Base-by-base conservation (phyloP, 2,797 vertebrate species). In the Heteromormyrus szaboi region DNA sequence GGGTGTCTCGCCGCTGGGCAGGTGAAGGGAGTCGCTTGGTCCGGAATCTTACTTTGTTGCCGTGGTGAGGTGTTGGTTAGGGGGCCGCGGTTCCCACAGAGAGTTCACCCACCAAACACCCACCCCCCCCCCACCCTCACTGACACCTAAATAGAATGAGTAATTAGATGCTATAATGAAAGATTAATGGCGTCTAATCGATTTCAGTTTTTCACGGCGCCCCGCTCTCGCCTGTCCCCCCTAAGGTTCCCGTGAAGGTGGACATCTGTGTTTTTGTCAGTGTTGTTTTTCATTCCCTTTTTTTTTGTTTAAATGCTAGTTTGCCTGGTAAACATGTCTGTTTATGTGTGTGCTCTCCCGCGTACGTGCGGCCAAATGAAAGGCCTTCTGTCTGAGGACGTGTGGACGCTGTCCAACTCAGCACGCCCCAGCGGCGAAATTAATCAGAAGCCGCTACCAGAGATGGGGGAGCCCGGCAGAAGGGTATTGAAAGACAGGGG, bases 361-460 rank as follows among this genome's bases (percentile, higher is more conserved):
- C 54, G 62, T 76, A 48, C 37, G 37, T 19, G 3, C 17, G 4
- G 46, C 84, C 59, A 72, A 89, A 86, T 65, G 48, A 89, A 88
- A 88, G 19, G 87, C 53, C 48, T 72, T 51, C 46, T 17, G 29
- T 33, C 53, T 29, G 48, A 93, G 92, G 95, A 93, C 93, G 92
- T 88, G 93, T 95, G 95, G 95, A 94, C 88, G 4, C 14, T 54
- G 91, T 93, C 95, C 95, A 95, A 91, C 91, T 92, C 92, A 92
- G 94, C 94, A 95, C 94, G 79, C 93, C 94, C 94, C 94, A 95
- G 94, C 94, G 95, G 95, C 94, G 93, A 93, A 93, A 94, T 95
- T 95, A 93, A 92, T 62, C 53, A 84, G 50, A 33, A 54, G 29
- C 68, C 68, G 4, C 68, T 72, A 56, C 65, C 48, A 33, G 50